Conservation (phyloP, 2,888 invertebrate species). For the Lypha dubia region DNA sequence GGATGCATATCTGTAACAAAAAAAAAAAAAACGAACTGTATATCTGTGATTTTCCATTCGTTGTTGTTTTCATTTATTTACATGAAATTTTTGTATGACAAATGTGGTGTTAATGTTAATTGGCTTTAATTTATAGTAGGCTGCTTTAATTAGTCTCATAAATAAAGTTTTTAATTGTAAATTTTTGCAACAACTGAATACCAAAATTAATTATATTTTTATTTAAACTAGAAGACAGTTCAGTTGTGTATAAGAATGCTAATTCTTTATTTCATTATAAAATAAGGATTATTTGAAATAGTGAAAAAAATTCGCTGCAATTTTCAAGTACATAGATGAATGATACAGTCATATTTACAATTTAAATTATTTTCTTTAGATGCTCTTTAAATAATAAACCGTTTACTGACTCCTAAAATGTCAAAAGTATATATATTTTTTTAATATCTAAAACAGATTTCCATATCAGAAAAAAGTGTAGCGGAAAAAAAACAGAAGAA, state of each 20-base stretch:
- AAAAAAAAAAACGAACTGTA: not conserved
- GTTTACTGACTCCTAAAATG: not conserved
- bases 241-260: too few species aligned
- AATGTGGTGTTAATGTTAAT: slow-evolving; percentile 31
- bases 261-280: too few species aligned
- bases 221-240: not conserved
- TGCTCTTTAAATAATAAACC: not conserved
- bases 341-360: not conserved
- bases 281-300: too few species aligned
- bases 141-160: slow-evolving; percentile 43
- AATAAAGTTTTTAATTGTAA: slow-evolving; percentile 17
- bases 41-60: not conserved
- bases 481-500: not conserved
- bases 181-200: slow-evolving; percentile 21
- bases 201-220: not conserved
- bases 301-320: too few species aligned
- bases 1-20: slow-evolving; percentile 1
- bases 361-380: not conserved
- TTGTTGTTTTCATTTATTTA: not conserved
- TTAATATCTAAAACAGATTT: slow-evolving; percentile 1
- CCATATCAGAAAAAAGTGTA: not conserved
- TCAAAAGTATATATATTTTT: not conserved
- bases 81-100: not conserved
- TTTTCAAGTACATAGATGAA: too few species aligned
- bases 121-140: slow-evolving; percentile 19